phyloP scores from a whole-genome alignment of 2,797 vertebrate genomes.

The Sitta carolinensis region DNA sequence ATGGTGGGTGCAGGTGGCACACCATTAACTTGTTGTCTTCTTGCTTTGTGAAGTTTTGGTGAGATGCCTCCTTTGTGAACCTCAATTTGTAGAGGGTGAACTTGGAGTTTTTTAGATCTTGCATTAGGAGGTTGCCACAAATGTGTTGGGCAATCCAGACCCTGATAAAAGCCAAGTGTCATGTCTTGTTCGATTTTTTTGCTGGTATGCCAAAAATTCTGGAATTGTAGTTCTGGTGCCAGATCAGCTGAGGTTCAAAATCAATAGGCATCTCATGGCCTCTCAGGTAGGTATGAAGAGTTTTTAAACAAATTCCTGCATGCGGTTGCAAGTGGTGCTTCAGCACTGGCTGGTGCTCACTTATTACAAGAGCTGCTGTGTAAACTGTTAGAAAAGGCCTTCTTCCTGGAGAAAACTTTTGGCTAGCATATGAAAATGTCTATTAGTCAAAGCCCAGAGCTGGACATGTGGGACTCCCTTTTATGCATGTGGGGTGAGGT shows the following conservation, averaged over 20 bases:
- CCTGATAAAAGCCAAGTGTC: neutral
- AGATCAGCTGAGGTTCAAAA: neutral
- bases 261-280: neutral
- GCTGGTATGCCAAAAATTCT: neutral
- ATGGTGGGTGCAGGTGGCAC: neutral
- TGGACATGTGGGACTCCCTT: neutral
- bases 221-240: neutral
- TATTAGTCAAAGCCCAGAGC: neutral
- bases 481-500: fast-evolving
- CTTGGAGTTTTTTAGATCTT: neutral
- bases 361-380: neutral
- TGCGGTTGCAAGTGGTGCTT: neutral
- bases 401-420: neutral
- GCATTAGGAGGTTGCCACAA: neutral
- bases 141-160: neutral
- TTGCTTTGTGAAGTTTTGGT: neutral
- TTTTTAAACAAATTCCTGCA: neutral
- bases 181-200: neutral
- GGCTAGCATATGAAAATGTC: neutral
- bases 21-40: neutral
- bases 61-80: neutral
- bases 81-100: neutral
- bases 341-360: neutral
- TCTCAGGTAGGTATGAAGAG: neutral
- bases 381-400: neutral